A percentile compares a stretch with the other conserved stretches of the same genome.
Evolutionary conservation across 2,797 vertebrate species (phyloP).

Genomic region (Potorous gilbertii): DNA sequence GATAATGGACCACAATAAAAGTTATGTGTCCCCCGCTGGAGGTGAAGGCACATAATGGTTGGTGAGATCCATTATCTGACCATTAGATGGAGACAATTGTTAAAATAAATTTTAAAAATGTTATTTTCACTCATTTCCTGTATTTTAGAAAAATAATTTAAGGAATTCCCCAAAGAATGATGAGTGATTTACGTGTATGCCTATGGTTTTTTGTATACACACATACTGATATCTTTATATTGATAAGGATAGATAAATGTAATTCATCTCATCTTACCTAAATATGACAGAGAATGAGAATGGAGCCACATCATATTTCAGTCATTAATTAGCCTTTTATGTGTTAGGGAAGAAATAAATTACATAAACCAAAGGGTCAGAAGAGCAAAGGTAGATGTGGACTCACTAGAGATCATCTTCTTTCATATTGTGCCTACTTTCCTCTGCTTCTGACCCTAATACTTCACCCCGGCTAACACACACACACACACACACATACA

Average conservation of each 20-base stretch:
- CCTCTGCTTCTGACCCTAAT: background rate
- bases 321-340: slow-evolving; percentile 41
- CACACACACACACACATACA: background rate
- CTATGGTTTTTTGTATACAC: background rate
- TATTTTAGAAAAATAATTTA: slow-evolving; percentile 48
- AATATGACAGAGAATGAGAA: slow-evolving; percentile 7
- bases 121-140: slow-evolving; percentile 35
- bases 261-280: background rate
- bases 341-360: slow-evolving; percentile 32
- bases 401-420: background rate
- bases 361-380: slow-evolving; percentile 12
- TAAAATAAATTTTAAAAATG: slow-evolving; percentile 44
- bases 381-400: slow-evolving; percentile 41
- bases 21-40: slow-evolving; percentile 74
- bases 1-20: slow-evolving; percentile 73
- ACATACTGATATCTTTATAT: slow-evolving; percentile 48
- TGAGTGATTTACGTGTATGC: slow-evolving; percentile 26
- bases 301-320: slow-evolving; percentile 9
- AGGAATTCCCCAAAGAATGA: slow-evolving; percentile 33
- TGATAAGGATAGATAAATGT: slow-evolving; percentile 17
- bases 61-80: slow-evolving; percentile 71
- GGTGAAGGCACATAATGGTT: slow-evolving; percentile 54
- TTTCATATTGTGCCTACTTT: background rate
- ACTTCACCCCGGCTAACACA: background rate
- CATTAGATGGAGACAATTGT: slow-evolving; percentile 66